Conservation (phyloP, 2,113 vertebrate genomes). For the Mesoclemmys tuberculata region DNA sequence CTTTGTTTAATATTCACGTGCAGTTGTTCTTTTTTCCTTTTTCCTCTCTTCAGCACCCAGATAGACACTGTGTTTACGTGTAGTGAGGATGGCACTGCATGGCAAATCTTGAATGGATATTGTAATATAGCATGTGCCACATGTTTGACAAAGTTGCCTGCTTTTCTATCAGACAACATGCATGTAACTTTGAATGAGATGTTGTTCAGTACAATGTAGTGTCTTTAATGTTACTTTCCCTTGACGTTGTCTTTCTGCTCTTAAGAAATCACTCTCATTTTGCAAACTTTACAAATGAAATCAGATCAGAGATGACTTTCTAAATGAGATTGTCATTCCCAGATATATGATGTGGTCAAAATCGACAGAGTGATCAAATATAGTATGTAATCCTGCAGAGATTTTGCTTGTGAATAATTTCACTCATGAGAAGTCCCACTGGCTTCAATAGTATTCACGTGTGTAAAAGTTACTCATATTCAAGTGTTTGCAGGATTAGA, state of each 20-base stretch:
- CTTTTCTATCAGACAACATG: not conserved
- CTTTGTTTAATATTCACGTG: constrained; percentile 53
- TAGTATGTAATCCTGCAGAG: not conserved
- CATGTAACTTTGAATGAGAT: constrained; percentile 28
- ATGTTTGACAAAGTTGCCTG: constrained; percentile 41
- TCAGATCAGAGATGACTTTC: not conserved
- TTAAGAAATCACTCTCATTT: not conserved
- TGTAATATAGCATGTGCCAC: constrained; percentile 21
- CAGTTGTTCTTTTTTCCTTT: constrained; percentile 26
- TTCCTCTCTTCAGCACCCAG: not conserved
- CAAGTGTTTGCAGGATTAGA: not conserved
- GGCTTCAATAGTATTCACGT: not conserved
- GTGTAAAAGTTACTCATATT: not conserved
- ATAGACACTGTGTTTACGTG: not conserved
- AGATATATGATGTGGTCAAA: not conserved
- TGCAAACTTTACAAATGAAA: not conserved
- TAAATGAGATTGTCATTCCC: not conserved
- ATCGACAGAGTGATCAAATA: not conserved
- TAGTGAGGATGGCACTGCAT: constrained; percentile 73
- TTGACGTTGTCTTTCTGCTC: constrained; percentile 9
- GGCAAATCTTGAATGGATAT: constrained; percentile 40
- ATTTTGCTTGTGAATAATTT: accelerated
- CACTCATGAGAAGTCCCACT: not conserved
- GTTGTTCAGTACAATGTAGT: not conserved
- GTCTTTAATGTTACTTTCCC: not conserved